Percentiles rank a stretch among this genome's conserved stretches.
Evolutionary conservation across 2,797 vertebrate species (phyloP).

Genomic region (Poecile montanus): DNA sequence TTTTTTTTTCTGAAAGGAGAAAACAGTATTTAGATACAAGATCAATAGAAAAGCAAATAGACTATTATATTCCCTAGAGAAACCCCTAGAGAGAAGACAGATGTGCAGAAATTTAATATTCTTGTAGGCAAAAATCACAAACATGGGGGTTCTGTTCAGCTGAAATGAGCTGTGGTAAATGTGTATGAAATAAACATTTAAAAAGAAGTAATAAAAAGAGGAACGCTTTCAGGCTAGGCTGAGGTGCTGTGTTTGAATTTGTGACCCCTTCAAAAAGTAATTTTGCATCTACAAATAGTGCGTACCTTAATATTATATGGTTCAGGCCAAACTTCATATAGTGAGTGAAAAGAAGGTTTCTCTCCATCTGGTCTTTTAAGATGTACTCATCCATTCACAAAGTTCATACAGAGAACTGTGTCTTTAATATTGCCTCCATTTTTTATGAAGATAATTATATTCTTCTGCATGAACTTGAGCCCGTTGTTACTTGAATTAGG

Average conservation of each 20-base stretch:
- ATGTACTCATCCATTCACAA: background rate
- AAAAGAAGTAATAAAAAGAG: conserved; percentile 26
- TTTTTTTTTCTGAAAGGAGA: conserved; percentile 44
- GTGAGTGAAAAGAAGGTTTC: background rate
- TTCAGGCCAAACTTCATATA: background rate
- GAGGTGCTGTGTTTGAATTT: conserved; percentile 45
- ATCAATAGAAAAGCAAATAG: conserved; percentile 69
- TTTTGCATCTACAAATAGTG: background rate
- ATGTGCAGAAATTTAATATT: conserved; percentile 62
- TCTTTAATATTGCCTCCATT: background rate
- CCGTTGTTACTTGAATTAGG: background rate
- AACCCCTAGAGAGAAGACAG: conserved; percentile 40
- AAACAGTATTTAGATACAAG: conserved; percentile 65
- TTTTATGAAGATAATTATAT: background rate
- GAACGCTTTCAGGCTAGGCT: background rate
- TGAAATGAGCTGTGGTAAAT: conserved; percentile 56
- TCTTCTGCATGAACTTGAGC: background rate
- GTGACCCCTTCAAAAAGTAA: conserved; percentile 8
- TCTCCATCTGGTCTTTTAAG: background rate
- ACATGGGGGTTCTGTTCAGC: conserved; percentile 16
- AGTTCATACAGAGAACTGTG: background rate
- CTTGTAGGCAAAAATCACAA: conserved; percentile 62
- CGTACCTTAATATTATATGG: conserved; percentile 11
- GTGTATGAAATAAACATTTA: conserved; percentile 37
- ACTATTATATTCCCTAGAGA: conserved; percentile 57